A percentile compares a stretch with the other conserved stretches of the same genome.
These are phyloP conservation scores for Apodemia zela DNA, from an alignment of 2,888 invertebrate species.

Conservation along the genomic window DNA sequence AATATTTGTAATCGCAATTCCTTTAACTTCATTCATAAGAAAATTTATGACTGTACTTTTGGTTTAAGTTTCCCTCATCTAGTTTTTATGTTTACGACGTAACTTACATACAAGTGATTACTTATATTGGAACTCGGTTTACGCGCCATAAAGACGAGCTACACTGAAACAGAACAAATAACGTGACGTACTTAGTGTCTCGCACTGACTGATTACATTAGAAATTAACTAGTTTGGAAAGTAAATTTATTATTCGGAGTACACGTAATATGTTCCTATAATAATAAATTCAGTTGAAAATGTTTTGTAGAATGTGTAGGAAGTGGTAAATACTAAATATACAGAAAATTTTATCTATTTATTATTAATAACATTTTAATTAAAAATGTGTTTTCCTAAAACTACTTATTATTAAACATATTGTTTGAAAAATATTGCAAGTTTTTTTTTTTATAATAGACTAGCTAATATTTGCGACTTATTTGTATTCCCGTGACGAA, in stretches of 20 bases:
- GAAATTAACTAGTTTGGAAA: background rate
- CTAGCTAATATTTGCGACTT: no score
- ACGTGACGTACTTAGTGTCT: background rate
- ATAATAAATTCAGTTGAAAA: no score
- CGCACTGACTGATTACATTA: background rate
- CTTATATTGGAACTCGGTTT: conserved; percentile 40
- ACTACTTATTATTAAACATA: no score
- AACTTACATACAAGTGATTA: conserved; percentile 41
- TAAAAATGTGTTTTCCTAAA: no score
- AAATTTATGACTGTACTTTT: conserved; percentile 5
- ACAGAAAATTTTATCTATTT: no score
- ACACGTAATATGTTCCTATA: no score
- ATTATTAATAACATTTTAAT: no score
- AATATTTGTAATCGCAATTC: background rate
- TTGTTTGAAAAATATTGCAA: no score
- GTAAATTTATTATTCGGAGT: background rate
- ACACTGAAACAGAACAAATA: conserved; percentile 13
- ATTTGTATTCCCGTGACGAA: no score
- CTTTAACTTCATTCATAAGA: background rate
- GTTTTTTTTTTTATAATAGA: no score
- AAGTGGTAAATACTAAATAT: no score
- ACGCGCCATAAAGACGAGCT: conserved; percentile 46
- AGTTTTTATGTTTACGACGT: conserved; percentile 14
- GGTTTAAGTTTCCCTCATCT: conserved; percentile 9
- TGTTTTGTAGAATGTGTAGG: no score